Evolutionary conservation across 1,140 invertebrate genomes (phyloP), one percentile per base, ranked within the genome.

Genomic region (Amyelois transitella): DNA sequence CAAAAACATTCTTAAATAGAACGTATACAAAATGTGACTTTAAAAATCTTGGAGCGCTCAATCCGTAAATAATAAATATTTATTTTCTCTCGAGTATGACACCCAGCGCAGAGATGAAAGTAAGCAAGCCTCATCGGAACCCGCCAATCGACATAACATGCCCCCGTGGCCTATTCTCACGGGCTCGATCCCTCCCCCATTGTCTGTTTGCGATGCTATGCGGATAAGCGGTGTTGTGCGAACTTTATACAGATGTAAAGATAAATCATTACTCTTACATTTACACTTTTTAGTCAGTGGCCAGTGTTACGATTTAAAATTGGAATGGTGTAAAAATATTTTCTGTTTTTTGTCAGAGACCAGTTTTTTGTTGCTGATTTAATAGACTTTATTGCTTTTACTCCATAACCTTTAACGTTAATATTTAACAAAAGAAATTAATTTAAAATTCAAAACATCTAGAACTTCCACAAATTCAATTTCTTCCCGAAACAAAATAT

Each of bases 91-190:
- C n/a, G 32, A 14, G n/a, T 14, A 14, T 38, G 28, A 32, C 7
- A 32, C 7, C 6, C 28, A 10, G 1, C 4, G 28, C 8, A 38
- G n/a, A 38, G 32, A 38, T 38, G 32, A 38, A 38, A 38, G 32
- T 38, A 38, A 28, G 25, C 25, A 12, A 28, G n/a, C n/a, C 25
- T 12, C 25, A 14, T 14, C 32, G n/a, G 12, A n/a, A 38, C 12
- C 32, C 7, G n/a, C 32, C 12, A 38, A 38, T 38, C 32, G 22
- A 38, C 32, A 14, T 38, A 38, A 38, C 32, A 38, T 64, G 70
- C 51, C 71, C 72, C 53, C 69, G 62, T 76, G 67, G 68, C 68
- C 64, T 66, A 64, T 72, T 81, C 77, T 66, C 77, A 81, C 67
- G 75, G 28, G 28, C 17, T 54, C 52, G 21, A 32, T 32, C 60